Percentiles rank a stretch among this genome's conserved stretches.
Evolutionary conservation across 37 sponge, comb jelly and placozoan genomes (phyloP).

Genomic region (Sycon ciliatum): DNA sequence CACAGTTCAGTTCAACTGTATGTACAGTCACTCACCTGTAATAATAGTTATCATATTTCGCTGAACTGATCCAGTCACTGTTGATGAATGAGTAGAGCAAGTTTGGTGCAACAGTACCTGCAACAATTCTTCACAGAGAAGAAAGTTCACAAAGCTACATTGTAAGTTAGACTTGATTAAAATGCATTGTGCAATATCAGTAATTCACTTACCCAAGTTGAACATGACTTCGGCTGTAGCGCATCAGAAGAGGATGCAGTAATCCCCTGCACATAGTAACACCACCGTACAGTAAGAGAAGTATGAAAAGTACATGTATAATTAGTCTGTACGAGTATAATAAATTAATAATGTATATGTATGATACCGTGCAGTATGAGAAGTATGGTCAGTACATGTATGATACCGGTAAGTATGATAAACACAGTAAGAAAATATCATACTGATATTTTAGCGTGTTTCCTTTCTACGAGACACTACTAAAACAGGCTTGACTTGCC

Average conservation of each 20-base stretch:
- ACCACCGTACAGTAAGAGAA: no score
- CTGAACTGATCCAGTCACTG: slow-evolving; percentile 44
- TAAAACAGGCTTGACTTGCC: no score
- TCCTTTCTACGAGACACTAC: no score
- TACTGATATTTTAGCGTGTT: no score
- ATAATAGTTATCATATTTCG: slow-evolving; percentile 13
- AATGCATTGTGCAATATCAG: not conserved
- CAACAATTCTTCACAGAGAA: slow-evolving; percentile 13
- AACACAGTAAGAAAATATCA: no score
- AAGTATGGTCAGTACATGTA: no score
- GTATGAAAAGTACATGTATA: no score
- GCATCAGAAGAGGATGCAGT: slow-evolving; percentile 28
- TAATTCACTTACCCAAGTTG: slow-evolving; percentile 15
- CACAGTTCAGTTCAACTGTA: no score
- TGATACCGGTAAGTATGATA: no score
- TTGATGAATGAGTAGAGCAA: slow-evolving; percentile 46
- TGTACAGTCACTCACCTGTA: not conserved
- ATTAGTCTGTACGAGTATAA: no score
- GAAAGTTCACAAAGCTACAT: not conserved
- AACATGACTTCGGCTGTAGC: slow-evolving; percentile 33
- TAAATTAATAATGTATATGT: no score
- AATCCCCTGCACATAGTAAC: slow-evolving; percentile 24
- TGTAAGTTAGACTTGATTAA: not conserved
- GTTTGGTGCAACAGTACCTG: slow-evolving; percentile 30
- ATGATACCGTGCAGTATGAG: no score